Conservation (phyloP, 2,888 invertebrate species). For the Drosophila mimica region DNA sequence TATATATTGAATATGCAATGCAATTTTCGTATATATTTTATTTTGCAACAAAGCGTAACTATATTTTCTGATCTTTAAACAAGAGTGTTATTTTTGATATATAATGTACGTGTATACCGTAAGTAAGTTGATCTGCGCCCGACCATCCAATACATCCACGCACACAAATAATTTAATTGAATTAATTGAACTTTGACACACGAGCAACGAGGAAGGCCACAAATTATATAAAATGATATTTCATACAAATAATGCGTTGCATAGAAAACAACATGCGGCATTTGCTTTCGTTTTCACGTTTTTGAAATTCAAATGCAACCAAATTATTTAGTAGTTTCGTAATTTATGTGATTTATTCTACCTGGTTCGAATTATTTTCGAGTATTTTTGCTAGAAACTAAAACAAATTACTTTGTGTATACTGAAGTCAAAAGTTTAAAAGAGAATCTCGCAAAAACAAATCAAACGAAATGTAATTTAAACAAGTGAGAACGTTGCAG, state of each 20-base stretch:
- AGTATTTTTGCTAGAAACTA: no score
- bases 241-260: constrained; percentile 23
- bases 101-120: not conserved
- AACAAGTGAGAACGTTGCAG: not conserved
- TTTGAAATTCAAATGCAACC: constrained; percentile 1
- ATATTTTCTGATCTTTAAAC: constrained; percentile 15
- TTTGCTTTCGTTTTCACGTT: constrained; percentile 1
- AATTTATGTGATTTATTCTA: not conserved
- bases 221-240: constrained; percentile 50
- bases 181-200: constrained; percentile 83
- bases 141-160: constrained; percentile 23
- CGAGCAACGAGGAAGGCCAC: constrained; percentile 29
- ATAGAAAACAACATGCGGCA: constrained; percentile 2
- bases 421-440: not conserved
- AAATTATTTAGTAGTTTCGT: not conserved
- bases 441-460: not conserved
- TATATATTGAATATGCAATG: constrained; percentile 2
- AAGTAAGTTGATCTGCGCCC: constrained; percentile 20
- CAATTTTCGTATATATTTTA: constrained; percentile 7
- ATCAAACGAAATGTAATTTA: not conserved
- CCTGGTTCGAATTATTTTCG: no score
- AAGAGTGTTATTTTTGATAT: constrained; percentile 4
- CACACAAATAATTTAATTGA: constrained; percentile 80
- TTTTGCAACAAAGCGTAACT: constrained; percentile 12
- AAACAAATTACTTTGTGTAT: not conserved